Evolutionary conservation across 2,888 invertebrate species (phyloP).

Genomic region (Axea sp.): DNA sequence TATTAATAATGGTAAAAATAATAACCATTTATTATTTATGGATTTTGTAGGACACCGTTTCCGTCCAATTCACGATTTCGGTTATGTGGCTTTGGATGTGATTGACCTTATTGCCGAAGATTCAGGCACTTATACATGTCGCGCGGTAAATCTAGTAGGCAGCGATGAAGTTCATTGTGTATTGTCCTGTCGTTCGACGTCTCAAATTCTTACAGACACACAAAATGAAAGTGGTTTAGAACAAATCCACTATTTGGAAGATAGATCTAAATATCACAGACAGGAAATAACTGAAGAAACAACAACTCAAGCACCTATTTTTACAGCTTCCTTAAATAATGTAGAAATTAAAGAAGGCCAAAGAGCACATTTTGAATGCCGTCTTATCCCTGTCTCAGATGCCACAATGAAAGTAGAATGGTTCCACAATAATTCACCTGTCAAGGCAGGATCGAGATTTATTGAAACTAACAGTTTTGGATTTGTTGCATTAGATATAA

Average conservation of each 20-base stretch:
- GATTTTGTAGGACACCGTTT: slow-evolving; percentile 88
- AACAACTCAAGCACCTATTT: slow-evolving; percentile 94
- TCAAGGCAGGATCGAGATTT: slow-evolving; percentile 96
- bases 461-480: slow-evolving; percentile 98
- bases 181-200: slow-evolving; percentile 86
- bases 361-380: slow-evolving; percentile 95
- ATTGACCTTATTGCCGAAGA: slow-evolving; percentile 98
- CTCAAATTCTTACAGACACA: slow-evolving; percentile 90
- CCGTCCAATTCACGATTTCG: slow-evolving; percentile 98
- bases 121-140: slow-evolving; percentile 94
- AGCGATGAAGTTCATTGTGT: slow-evolving; percentile 90
- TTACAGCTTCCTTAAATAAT: slow-evolving; percentile 94
- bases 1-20: too few relatives aligned
- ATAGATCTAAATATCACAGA: slow-evolving; percentile 88
- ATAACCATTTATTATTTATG: too few relatives aligned
- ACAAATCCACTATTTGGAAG: slow-evolving; percentile 94
- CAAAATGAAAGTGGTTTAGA: slow-evolving; percentile 93
- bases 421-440: slow-evolving; percentile 94
- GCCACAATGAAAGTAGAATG: slow-evolving; percentile 96
- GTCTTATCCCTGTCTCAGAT: slow-evolving; percentile 96
- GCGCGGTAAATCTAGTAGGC: slow-evolving; percentile 94
- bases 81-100: slow-evolving; percentile 98
- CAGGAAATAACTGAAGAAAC: slow-evolving; percentile 89
- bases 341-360: slow-evolving; percentile 96
- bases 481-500: slow-evolving; percentile 96